Conservation (phyloP, 2,113 vertebrate species). For the Seriola dumerili region DNA sequence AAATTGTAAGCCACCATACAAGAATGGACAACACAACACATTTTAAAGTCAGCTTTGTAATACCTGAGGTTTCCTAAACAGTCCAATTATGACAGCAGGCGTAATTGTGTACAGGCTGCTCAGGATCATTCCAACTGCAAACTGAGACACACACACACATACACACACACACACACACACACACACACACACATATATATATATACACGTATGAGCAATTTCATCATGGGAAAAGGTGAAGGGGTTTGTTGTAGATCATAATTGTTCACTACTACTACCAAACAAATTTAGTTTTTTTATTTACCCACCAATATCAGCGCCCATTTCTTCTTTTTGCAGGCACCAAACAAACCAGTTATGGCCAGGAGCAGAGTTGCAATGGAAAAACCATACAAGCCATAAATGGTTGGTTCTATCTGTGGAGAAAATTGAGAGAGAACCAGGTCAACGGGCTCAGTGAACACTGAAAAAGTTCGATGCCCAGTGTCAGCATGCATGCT, state of each 20-base stretch:
- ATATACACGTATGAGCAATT: background rate
- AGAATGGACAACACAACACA: background rate
- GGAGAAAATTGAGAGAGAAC: background rate
- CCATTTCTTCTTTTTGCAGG: conserved; percentile 66
- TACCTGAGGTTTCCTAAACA: conserved; percentile 16
- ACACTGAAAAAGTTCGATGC: no score
- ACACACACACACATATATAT: conserved; percentile 16
- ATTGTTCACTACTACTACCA: background rate
- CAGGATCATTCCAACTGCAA: conserved; percentile 60
- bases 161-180: conserved; percentile 13
- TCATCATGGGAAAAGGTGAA: background rate
- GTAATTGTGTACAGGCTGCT: conserved; percentile 18
- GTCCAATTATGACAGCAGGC: background rate
- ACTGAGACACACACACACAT: conserved; percentile 53
- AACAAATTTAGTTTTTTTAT: no score
- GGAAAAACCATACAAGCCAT: background rate
- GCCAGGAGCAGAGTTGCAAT: conserved; percentile 29
- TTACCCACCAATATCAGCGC: conserved; percentile 62
- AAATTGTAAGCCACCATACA: no score
- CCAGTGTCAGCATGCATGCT: no score
- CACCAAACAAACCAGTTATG: conserved; percentile 52
- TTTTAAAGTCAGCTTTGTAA: background rate
- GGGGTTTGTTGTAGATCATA: background rate
- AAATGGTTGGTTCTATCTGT: conserved; percentile 24
- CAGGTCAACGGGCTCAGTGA: no score